Base-by-base conservation (phyloP, 2,888 invertebrate species). In the Doris montereyensis region DNA sequence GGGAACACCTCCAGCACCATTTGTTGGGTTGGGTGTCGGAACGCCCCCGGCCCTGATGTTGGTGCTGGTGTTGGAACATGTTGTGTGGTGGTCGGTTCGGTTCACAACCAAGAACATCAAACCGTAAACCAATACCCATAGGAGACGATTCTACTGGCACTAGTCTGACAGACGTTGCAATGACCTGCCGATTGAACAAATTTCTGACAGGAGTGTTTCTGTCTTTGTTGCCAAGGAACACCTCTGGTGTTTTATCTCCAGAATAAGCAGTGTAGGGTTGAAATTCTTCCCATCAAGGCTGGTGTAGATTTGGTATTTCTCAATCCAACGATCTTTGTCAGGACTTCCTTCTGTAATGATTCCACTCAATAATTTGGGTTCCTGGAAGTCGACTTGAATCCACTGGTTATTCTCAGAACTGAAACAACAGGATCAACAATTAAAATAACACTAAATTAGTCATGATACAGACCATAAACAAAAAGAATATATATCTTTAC, bases 181-280 rank as follows among this genome's bases (percentile, higher is more conserved):
- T 83, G 58, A 87, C 79, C 80, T 87, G 85, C 28, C 88, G 83
- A 80, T 87, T 87, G 79, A 88, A 87, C 17, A 87, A 80, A 28
- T 85, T 84, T 57, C 86, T 84, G 0, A 85, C 83, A 1, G 85
- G 84, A 5, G 84, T 84, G 57, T 67, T 75, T 28, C 77, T 80
- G 71, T 87, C 85, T 0, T 75, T 80, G 80, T 88, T 88, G 3
- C 83, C 88, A 13, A 65, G 80, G 79, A 86, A 87, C 0, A 81
- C 52, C 28, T 82, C 84, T 5, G 87, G 83, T 30, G 80, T 82
- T 5, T 70, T 76, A n/a, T 80, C 83, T 1, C 85, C 85, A 10
- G 85, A 83, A 28, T 72, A 78, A 26, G 81, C 80, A 62, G 84
- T 82, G 84, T 88, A 88, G 1, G 86, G 86, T 0, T 74, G 77